Percentiles rank a stretch among this genome's conserved stretches.
phyloP scores from a whole-genome alignment of 2,113 vertebrate genomes.

The Colius striatus region DNA sequence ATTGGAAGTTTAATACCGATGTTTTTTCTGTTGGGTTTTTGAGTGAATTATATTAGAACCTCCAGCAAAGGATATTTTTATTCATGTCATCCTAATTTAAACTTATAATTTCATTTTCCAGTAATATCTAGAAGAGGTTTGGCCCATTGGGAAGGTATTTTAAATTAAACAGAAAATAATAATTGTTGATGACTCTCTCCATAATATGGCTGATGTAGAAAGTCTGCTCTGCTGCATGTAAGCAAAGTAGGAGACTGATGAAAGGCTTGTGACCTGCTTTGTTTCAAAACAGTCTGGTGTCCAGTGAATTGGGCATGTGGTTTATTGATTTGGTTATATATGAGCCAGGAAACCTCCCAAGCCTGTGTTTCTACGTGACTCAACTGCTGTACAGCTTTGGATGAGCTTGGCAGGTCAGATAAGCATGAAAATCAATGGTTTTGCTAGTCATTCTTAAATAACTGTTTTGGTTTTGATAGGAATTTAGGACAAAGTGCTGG shows the following conservation, averaged over 20 bases:
- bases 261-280: background rate
- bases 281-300: conserved; percentile 14
- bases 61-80: background rate
- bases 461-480: background rate
- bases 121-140: background rate
- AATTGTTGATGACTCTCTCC: background rate
- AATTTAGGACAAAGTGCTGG: background rate
- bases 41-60: background rate
- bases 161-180: background rate
- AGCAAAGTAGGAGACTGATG: background rate
- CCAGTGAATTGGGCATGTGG: background rate
- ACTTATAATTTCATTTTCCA: background rate
- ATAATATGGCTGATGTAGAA: background rate
- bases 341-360: conserved; percentile 1
- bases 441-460: background rate
- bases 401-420: background rate
- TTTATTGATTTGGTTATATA: conserved; percentile 34
- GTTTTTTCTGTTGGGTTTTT: background rate
- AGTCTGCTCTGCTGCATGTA: background rate
- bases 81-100: background rate
- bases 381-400: background rate
- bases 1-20: background rate
- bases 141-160: background rate
- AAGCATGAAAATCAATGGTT: background rate
- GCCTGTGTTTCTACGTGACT: background rate